Evolutionary conservation across 1,140 invertebrate genomes (phyloP), one percentile per base, ranked within the genome.

Genomic region (Scaptomyza graminum): DNA sequence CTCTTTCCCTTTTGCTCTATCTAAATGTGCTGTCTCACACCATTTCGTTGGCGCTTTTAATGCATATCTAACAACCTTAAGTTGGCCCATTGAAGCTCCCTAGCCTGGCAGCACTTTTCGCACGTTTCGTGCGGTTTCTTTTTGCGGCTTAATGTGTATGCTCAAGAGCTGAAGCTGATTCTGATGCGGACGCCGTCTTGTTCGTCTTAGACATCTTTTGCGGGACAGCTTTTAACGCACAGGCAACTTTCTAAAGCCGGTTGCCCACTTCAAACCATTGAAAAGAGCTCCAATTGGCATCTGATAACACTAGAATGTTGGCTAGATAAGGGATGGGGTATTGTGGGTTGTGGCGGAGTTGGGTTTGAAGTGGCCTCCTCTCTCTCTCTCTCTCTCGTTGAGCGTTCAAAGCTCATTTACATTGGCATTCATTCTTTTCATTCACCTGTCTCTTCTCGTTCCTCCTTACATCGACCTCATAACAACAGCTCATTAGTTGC

Each of bases 41-140:
- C 63, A 60, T 72, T 60, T 72, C 64, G 55, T 55, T 49, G 70
- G 34, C 54, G 59, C 81, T 85, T 84, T 85, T 84, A 84, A 85
- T 84, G 81, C 81, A 84, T 84, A 84, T 77, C 81, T 75, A 78
- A 85, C 78, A 74, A 74, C 78, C 74, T 76, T 76, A 73, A 76
- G 74, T 76, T 76, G 69, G 16, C 63, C 76, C 76, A 79, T 79
- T 73, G 72, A 80, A 76, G 67, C 46, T 64, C 66, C 43, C 28
- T 74, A 34, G 52, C 54, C 59, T 61, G 65, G 49, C 65, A 75
- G 64, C 72, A 64, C 39, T 80, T 81, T 76, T 82, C 61, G 74
- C 74, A 79, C 75, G 80, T 82, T 63, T 56, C 71, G 52, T 65
- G 69, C 56, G 57, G 47, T 34, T 34, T 34, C 8, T 9, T 9